Evolutionary conservation across 2,888 invertebrate species (phyloP).

Genomic region (Calliphora vomitoria): DNA sequence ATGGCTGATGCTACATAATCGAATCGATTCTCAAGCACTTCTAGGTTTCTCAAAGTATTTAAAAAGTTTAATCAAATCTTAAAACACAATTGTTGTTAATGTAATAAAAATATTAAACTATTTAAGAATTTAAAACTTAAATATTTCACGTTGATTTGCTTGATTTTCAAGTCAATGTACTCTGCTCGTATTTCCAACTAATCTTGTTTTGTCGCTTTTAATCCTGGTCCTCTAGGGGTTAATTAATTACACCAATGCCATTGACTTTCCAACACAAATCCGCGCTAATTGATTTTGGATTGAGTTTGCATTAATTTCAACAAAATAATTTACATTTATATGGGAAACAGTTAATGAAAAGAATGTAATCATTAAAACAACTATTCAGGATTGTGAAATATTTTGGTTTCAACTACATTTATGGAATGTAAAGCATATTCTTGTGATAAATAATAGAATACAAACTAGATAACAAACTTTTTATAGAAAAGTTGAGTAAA

Average conservation of each 20-base stretch:
- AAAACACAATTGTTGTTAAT: no score
- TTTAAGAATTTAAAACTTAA: not conserved
- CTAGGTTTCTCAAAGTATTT: no score
- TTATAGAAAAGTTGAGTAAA: no score
- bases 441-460: no score
- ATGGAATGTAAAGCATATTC: no score
- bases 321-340: constrained; percentile 28
- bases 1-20: no score
- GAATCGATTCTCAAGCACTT: no score
- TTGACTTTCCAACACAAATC: constrained; percentile 15
- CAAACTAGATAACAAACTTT: no score
- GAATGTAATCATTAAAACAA: constrained; percentile 2
- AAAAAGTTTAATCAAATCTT: no score
- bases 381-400: no score
- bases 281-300: constrained; percentile 42
- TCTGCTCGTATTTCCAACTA: not conserved
- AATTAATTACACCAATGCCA: constrained; percentile 22
- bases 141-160: not conserved
- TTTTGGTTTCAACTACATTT: no score
- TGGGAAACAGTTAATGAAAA: not conserved
- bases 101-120: no score
- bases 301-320: constrained; percentile 33
- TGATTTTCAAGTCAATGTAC: not conserved
- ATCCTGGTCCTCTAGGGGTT: not conserved
- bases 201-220: not conserved